Base-by-base conservation (phyloP, 2,797 vertebrate species). In the Bradypodion pumilum region DNA sequence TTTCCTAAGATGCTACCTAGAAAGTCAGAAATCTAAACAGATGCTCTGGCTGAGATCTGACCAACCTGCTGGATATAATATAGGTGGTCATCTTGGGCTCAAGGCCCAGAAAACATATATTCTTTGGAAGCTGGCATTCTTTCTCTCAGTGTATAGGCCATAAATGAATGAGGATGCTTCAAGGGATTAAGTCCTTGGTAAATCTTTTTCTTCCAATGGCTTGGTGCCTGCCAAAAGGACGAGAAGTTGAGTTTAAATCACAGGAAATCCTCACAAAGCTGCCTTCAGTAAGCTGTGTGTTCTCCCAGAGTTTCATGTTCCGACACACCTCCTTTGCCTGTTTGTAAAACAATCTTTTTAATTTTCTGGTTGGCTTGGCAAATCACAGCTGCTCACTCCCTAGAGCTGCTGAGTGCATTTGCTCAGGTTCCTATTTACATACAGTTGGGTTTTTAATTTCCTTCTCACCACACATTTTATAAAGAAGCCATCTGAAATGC, bases 331-430 rank as follows among this genome's bases (percentile, higher is more conserved):
- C 78, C 79, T 40, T 75, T 1, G 81, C 2, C 0, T 81, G 77
- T 84, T 80, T 78, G 75, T 62, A 74, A 65, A 93, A 83, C 88
- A 63, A 86, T 81, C 86, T 59, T 88, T 69, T 46, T 40, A 29
- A 93, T 94, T 92, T 95, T 89, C 92, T 90, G 84, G 56, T 81
- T 85, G 92, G 81, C 70, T 89, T 89, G 90, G 86, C 91, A 91
- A 87, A 76, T 56, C 86, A 1, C 92, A 92, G 89, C 88, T 88
- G 91, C 87, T 90, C 85, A 27, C 42, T 68, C 84, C 92, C 56
- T 81, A 21, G 83, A 89, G 90, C 87, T 82, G 83, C 86, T 0
- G 49, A 76, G 79, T 88, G 1, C 89, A 1, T 82, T 77, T 32
- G 78, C 49, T 6, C 82, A 63, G 29, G 86, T 78, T 82, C 80